A percentile compares a stretch with the other conserved stretches of the same genome.
These are phyloP conservation scores for Rhinatrema bivittatum DNA, from an alignment of 2,797 vertebrate species.

Conservation along the genomic window DNA sequence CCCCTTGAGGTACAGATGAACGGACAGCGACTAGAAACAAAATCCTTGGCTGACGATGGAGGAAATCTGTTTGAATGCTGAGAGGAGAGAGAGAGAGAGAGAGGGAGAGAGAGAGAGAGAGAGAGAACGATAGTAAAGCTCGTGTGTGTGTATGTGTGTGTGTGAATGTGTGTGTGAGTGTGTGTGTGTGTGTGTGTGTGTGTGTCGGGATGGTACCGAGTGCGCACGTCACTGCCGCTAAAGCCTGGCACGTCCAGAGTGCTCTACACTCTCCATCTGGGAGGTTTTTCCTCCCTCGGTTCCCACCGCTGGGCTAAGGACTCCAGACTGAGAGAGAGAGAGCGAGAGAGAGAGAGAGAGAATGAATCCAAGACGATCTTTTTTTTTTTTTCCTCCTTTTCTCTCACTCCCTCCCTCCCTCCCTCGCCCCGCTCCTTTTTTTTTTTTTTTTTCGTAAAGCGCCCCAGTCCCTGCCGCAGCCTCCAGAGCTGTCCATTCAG, in stretches of 20 bases:
- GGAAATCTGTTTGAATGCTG: constrained; percentile 60
- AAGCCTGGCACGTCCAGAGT: constrained; percentile 67
- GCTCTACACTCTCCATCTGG: constrained; percentile 59
- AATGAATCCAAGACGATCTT: constrained; percentile 13
- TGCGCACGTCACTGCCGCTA: constrained; percentile 70
- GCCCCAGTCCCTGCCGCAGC: background rate
- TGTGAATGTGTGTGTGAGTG: constrained; percentile 8
- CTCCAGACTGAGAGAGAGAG: constrained; percentile 27
- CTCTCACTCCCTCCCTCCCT: too few species aligned
- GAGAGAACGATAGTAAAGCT: constrained; percentile 22
- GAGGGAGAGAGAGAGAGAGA: constrained; percentile 43
- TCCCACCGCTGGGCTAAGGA: constrained; percentile 35
- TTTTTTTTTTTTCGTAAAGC: too few species aligned
- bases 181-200: background rate
- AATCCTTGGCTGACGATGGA: constrained; percentile 65
- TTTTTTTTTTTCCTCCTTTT: background rate
- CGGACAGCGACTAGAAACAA: constrained; percentile 41
- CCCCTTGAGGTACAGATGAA: constrained; percentile 46
- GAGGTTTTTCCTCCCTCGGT: constrained; percentile 23
- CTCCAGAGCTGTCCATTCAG: constrained; percentile 25
- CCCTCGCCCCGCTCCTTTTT: too few species aligned
- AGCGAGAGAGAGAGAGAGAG: background rate
- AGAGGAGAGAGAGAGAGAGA: constrained; percentile 50
- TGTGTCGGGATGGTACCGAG: constrained; percentile 30
- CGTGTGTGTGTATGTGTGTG: constrained; percentile 10